Conservation (phyloP, 2,797 vertebrate species). For the Pipistrellus pipistrellus region DNA sequence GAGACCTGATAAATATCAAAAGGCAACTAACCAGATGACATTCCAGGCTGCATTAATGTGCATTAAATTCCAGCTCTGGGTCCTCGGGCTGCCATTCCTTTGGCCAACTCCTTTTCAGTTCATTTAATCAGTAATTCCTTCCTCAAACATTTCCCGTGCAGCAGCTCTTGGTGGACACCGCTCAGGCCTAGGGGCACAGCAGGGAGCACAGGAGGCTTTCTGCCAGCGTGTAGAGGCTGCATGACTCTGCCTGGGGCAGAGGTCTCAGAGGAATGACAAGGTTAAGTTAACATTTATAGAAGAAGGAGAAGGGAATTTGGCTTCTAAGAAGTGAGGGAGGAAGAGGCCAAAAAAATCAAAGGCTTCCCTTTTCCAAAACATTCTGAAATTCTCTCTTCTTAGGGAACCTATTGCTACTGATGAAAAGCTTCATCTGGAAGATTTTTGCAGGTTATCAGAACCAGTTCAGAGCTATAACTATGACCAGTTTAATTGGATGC, state of each 20-base stretch:
- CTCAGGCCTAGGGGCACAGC: neutral
- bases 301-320: neutral
- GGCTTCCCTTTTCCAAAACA: neutral
- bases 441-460: neutral
- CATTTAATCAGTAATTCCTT: neutral
- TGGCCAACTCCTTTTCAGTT: neutral
- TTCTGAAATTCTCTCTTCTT: neutral
- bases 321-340: neutral
- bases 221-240: neutral
- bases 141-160: neutral
- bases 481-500: neutral
- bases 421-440: neutral
- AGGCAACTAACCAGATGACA: neutral
- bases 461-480: neutral
- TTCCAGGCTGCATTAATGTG: neutral
- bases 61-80: neutral
- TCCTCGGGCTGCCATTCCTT: neutral
- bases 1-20: neutral
- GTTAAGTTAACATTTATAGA: neutral
- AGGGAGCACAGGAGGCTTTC: neutral
- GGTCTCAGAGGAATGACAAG: fast-evolving
- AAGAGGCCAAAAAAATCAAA: neutral
- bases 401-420: neutral
- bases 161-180: neutral
- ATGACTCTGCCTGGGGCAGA: neutral